Conservation (phyloP, 2,113 vertebrate species). For the Mesoclemmys tuberculata region DNA sequence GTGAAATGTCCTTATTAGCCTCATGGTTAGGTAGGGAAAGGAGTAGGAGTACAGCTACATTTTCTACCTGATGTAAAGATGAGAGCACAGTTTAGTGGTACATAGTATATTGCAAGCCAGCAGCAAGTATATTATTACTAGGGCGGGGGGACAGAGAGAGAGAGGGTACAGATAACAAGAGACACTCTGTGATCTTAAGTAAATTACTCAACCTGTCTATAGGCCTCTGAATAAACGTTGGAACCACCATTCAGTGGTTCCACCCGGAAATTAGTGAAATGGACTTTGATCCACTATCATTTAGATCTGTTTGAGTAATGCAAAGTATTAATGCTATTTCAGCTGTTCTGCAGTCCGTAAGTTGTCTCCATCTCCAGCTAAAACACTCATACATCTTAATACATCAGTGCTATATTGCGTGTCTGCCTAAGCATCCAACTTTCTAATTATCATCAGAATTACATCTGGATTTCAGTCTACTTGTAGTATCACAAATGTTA, state of each 20-base stretch:
- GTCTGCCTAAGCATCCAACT: background rate
- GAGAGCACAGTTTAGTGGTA: background rate
- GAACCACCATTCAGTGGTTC: background rate
- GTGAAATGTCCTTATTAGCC: background rate
- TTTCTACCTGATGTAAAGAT: background rate
- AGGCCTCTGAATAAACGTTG: background rate
- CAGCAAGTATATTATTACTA: conserved; percentile 16
- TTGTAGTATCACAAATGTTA: background rate
- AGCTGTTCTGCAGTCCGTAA: background rate
- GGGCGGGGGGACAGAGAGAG: too few relatives aligned
- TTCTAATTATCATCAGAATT: background rate
- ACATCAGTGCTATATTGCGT: background rate
- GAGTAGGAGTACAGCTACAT: background rate
- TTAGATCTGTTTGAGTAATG: background rate
- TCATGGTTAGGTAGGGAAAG: background rate
- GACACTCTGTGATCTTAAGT: background rate
- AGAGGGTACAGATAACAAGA: conserved; percentile 21
- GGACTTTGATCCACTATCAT: conserved; percentile 32
- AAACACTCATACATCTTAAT: background rate
- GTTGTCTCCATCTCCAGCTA: background rate
- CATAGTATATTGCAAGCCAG: background rate
- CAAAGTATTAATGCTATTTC: background rate
- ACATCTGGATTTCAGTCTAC: background rate
- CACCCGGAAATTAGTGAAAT: background rate
- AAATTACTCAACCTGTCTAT: conserved; percentile 25